phyloP scores from a whole-genome alignment of 2,888 invertebrate species.

The Diaperis boleti region DNA sequence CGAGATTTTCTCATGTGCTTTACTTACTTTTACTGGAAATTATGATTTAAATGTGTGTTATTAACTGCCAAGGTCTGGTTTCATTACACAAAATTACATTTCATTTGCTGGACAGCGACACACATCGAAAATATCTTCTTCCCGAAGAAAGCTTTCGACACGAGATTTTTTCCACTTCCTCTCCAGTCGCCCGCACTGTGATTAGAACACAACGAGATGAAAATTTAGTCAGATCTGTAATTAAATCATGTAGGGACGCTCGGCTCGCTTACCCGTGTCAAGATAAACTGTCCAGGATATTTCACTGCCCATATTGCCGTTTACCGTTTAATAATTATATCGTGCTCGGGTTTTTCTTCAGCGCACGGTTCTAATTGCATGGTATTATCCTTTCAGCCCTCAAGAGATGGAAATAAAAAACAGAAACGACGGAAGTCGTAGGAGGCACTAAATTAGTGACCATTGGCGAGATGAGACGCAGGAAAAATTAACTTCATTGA shows the following conservation, averaged over 20 bases:
- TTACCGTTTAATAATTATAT: constrained; percentile 31
- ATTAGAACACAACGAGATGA: constrained; percentile 15
- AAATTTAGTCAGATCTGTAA: constrained; percentile 29
- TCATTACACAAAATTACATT: constrained; percentile 56
- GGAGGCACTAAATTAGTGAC: background rate
- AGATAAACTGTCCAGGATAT: constrained; percentile 25
- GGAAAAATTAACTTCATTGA: too few species aligned
- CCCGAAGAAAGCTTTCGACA: constrained; percentile 20
- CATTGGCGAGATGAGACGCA: too few species aligned
- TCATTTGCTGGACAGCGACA: constrained; percentile 49
- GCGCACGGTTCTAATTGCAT: constrained; percentile 14
- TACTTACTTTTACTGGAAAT: constrained; percentile 60
- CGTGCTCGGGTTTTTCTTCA: constrained; percentile 16
- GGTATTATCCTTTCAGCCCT: constrained; percentile 18
- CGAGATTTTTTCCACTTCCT: constrained; percentile 21
- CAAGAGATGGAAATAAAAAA: constrained; percentile 7
- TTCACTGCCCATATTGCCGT: constrained; percentile 26
- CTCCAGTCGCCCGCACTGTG: constrained; percentile 9
- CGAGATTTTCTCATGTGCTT: constrained; percentile 65
- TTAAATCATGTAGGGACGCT: constrained; percentile 27
- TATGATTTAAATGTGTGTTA: constrained; percentile 60
- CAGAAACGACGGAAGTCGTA: background rate
- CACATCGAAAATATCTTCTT: constrained; percentile 24
- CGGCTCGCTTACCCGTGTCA: constrained; percentile 28
- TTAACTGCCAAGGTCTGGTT: constrained; percentile 56